These are phyloP conservation scores for Molanna angustata DNA, from an alignment of 2,888 invertebrate species.

Conservation along the genomic window DNA sequence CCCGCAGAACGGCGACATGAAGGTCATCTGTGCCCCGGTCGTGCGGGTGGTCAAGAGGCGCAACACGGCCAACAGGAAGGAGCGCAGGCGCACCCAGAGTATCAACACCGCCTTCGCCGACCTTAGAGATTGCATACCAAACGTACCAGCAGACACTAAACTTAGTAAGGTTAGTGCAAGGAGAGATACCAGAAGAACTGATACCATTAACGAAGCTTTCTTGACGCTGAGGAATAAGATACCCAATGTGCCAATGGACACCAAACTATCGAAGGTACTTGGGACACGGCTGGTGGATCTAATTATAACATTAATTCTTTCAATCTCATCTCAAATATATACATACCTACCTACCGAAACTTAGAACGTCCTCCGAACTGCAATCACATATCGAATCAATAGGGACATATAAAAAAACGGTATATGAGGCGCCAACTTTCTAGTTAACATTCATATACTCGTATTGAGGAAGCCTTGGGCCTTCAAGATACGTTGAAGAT, in stretches of 20 bases:
- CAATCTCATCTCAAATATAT: no score
- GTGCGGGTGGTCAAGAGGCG: constrained; percentile 71
- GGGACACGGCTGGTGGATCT: no score
- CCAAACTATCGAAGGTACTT: constrained; percentile 84
- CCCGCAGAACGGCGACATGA: constrained; percentile 2
- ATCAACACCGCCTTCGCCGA: constrained; percentile 95
- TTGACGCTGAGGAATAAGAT: constrained; percentile 79
- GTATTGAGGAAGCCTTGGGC: no score
- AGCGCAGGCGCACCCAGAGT: constrained; percentile 85
- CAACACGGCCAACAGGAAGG: constrained; percentile 93
- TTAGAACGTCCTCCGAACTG: no score
- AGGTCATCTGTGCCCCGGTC: constrained; percentile 38
- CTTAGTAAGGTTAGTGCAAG: constrained; percentile 87
- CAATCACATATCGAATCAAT: no score
- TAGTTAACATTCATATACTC: no score
- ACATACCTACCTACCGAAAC: no score
- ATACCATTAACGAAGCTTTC: constrained; percentile 90
- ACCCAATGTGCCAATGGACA: constrained; percentile 84
- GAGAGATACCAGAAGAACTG: constrained; percentile 88
- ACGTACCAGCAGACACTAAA: constrained; percentile 94
- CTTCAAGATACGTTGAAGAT: no score
- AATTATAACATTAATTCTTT: no score
- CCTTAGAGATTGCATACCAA: constrained; percentile 90
- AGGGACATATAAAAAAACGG: no score
- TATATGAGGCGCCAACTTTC: no score